Evolutionary conservation across 2,888 invertebrate genomes (phyloP).

Genomic region (Ormyrus rosae): DNA sequence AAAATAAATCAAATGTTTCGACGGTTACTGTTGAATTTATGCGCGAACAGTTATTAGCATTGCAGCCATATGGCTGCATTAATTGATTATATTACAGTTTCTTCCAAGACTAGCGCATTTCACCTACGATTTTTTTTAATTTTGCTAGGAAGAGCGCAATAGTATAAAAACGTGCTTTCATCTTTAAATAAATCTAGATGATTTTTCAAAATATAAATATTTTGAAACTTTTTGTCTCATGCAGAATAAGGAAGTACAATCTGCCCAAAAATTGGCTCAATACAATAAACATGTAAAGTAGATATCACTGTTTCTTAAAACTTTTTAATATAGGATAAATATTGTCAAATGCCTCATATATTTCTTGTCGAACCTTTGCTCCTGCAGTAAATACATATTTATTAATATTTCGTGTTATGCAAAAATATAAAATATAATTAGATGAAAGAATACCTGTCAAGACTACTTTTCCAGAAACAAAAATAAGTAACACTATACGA

Average conservation of each 20-base stretch:
- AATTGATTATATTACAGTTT: conserved; percentile 20
- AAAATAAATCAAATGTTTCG: no score
- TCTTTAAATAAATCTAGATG: conserved; percentile 16
- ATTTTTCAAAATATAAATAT: conserved; percentile 40
- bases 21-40: no score
- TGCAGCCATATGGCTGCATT: neutral
- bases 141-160: conserved; percentile 18
- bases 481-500: conserved; percentile 95
- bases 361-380: conserved; percentile 94
- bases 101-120: conserved; percentile 45
- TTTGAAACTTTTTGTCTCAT: conserved; percentile 17
- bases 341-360: conserved; percentile 95
- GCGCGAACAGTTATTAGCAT: no score
- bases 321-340: conserved; percentile 97
- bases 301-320: conserved; percentile 86
- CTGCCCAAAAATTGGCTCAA: conserved; percentile 20
- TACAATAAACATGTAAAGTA: conserved; percentile 4
- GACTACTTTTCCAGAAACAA: conserved; percentile 99
- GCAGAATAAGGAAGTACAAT: conserved; percentile 26
- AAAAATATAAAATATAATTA: conserved; percentile 6
- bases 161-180: conserved; percentile 32
- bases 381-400: conserved; percentile 77
- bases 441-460: conserved; percentile 81
- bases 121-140: conserved; percentile 12
- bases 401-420: no score